Conservation (phyloP, 2,888 invertebrate genomes). For the Ophion slaviceki region DNA sequence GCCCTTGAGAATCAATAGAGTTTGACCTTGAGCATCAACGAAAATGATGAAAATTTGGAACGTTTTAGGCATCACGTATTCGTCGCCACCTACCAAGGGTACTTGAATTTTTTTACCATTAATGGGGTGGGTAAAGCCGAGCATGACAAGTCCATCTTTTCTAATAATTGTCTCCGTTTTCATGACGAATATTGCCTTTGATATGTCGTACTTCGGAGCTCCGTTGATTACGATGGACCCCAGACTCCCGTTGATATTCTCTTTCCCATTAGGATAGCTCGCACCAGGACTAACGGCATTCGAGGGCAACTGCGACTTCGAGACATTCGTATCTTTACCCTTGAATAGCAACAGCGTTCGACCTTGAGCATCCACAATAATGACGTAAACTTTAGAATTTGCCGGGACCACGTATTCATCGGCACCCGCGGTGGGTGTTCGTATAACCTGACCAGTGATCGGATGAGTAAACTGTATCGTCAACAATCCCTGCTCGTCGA, state of each 20-base stretch:
- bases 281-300: too few species aligned
- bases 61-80: conserved; percentile 26
- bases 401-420: conserved; percentile 25
- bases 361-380: conserved; percentile 10
- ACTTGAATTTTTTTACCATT: conserved; percentile 15
- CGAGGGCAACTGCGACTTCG: too few species aligned
- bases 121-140: conserved; percentile 34
- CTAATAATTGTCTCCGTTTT: neutral
- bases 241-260: neutral
- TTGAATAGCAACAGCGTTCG: conserved; percentile 24
- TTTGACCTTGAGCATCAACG: conserved; percentile 14
- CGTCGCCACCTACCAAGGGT: conserved; percentile 29
- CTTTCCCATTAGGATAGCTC: too few species aligned
- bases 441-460: neutral
- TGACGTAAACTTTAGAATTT: conserved; percentile 6
- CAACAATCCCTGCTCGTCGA: neutral
- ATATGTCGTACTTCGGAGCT: neutral
- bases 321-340: neutral
- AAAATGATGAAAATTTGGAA: conserved; percentile 25
- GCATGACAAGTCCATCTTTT: neutral
- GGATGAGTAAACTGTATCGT: conserved; percentile 41
- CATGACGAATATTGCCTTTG: neutral
- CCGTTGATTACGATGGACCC: conserved; percentile 2
- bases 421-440: neutral
- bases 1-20: conserved; percentile 11